Percentiles rank a stretch among this genome's conserved stretches.
phyloP scores from a whole-genome alignment of 2,888 invertebrate species.

The Limulus polyphemus region DNA sequence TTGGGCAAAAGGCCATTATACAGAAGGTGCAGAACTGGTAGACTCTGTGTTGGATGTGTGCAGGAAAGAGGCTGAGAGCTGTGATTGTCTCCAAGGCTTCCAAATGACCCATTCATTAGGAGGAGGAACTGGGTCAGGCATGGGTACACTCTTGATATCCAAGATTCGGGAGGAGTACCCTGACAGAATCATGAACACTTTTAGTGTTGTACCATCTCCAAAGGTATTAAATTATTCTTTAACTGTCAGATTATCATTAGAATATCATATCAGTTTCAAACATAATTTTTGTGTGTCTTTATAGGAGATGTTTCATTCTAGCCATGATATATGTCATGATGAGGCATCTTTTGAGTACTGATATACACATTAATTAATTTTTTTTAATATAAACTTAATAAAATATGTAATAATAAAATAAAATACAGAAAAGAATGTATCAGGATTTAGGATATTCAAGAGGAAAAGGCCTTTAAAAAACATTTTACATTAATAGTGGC shows the following conservation, averaged over 20 bases:
- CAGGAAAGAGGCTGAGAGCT: constrained; percentile 41
- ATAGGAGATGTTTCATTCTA: too few relatives aligned
- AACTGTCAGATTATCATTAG: constrained; percentile 28
- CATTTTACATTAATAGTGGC: too few relatives aligned
- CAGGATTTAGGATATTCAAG: too few relatives aligned
- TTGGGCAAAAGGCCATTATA: constrained; percentile 47
- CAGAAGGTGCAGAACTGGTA: constrained; percentile 42
- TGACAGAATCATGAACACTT: constrained; percentile 45
- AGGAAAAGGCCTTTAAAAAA: too few relatives aligned
- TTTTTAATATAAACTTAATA: too few relatives aligned
- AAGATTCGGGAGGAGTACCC: constrained; percentile 82
- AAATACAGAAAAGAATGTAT: too few relatives aligned
- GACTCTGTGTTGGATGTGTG: constrained; percentile 43
- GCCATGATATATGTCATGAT: too few relatives aligned
- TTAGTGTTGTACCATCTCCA: constrained; percentile 60
- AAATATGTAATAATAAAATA: too few relatives aligned
- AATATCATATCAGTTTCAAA: too few relatives aligned
- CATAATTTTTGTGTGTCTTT: too few relatives aligned
- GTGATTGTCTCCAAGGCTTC: constrained; percentile 43
- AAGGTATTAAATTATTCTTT: constrained; percentile 41
- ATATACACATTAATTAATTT: too few relatives aligned
- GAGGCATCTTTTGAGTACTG: too few relatives aligned
- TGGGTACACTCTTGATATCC: constrained; percentile 45
- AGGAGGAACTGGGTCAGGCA: constrained; percentile 34
- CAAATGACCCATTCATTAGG: constrained; percentile 39